Evolutionary conservation across 2,888 invertebrate genomes (phyloP).

Genomic region (Yponomeuta evonymella): DNA sequence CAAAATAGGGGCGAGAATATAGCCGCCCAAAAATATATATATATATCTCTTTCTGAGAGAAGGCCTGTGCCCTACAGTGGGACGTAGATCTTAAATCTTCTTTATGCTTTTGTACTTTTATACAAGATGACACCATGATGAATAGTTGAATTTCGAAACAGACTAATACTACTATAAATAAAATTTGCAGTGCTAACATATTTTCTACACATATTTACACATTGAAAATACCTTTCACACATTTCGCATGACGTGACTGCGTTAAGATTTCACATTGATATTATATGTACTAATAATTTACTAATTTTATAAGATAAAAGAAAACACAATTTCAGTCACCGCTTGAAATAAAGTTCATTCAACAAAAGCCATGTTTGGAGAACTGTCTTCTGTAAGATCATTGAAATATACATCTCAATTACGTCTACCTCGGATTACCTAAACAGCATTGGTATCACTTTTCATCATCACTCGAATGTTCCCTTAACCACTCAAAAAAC

Average conservation of each 20-base stretch:
- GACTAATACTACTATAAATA: neutral
- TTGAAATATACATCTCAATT: neutral
- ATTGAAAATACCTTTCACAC: slow-evolving; percentile 1
- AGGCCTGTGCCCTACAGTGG: too few relatives aligned
- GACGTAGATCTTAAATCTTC: neutral
- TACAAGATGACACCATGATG: neutral
- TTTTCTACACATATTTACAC: slow-evolving; percentile 12
- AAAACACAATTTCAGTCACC: neutral
- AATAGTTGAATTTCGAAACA: neutral
- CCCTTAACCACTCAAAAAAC: too few relatives aligned
- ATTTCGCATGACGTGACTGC: neutral
- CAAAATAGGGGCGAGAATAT: too few relatives aligned
- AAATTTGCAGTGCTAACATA: neutral
- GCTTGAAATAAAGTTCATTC: neutral
- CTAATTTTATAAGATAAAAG: neutral
- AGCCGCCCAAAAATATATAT: too few relatives aligned
- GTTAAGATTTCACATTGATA: slow-evolving; percentile 11
- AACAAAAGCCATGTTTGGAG: neutral
- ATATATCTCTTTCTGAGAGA: too few relatives aligned
- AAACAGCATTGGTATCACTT: neutral
- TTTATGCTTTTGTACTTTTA: neutral
- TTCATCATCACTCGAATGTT: too few relatives aligned
- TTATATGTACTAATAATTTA: slow-evolving; percentile 10
- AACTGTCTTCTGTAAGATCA: neutral
- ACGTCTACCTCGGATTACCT: neutral